Evolutionary conservation across 2,888 invertebrate species (phyloP).

Genomic region (Tipula unca): DNA sequence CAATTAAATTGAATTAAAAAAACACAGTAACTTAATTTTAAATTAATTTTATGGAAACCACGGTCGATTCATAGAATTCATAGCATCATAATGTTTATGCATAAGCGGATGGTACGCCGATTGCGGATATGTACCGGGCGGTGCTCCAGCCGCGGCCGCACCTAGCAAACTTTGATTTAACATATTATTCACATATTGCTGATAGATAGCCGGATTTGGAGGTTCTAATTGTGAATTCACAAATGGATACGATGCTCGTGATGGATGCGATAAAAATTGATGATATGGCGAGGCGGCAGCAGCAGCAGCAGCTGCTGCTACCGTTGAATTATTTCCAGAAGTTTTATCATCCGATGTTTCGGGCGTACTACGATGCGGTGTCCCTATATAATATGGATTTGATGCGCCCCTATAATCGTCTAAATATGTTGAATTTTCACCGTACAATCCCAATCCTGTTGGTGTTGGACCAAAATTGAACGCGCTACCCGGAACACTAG

Average conservation of each 20-base stretch:
- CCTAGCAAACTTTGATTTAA: constrained; percentile 43
- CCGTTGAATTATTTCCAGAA: constrained; percentile 42
- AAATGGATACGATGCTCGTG: constrained; percentile 53
- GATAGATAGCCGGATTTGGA: constrained; percentile 55
- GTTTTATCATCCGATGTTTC: constrained; percentile 36
- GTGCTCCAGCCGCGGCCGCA: constrained; percentile 31
- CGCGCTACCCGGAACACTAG: constrained; percentile 61
- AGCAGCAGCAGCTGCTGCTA: constrained; percentile 43
- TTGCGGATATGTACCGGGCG: constrained; percentile 49
- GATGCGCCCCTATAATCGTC: constrained; percentile 57
- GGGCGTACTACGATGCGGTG: constrained; percentile 40
- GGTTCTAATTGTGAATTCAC: constrained; percentile 52
- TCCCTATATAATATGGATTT: constrained; percentile 51
- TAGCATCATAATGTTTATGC: constrained; percentile 62
- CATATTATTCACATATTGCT: constrained; percentile 59
- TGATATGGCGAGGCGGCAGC: constrained; percentile 45
- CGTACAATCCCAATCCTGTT: constrained; percentile 49
- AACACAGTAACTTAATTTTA: not conserved
- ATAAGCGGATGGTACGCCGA: constrained; percentile 57
- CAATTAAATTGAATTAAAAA: not conserved
- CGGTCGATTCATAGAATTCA: constrained; percentile 45
- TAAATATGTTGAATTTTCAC: constrained; percentile 57
- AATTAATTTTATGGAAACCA: constrained; percentile 46
- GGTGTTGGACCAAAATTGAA: constrained; percentile 73
- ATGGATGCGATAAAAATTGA: constrained; percentile 53